A percentile compares a stretch with the other conserved stretches of the same genome.
Evolutionary conservation across 2,797 vertebrate genomes (phyloP).

Genomic region (Oryzias sinensis): DNA sequence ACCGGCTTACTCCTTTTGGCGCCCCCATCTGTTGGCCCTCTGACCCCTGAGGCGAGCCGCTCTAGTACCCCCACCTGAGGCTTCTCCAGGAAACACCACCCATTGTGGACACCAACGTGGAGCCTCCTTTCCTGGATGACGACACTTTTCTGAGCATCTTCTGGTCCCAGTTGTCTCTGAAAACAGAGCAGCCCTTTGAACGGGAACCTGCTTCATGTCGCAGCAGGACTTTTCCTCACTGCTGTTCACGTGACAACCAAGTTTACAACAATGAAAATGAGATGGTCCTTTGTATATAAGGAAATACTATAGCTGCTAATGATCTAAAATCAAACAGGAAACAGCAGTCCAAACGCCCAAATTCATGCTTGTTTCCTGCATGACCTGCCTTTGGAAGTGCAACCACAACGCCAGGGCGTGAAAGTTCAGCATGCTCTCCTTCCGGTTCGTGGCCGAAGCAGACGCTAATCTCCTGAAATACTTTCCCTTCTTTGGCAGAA

Average conservation of each 20-base stretch:
- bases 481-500: neutral
- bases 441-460: too few species aligned
- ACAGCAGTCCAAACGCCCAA: too few species aligned
- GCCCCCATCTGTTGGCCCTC: slow-evolving; percentile 42
- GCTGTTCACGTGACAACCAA: neutral
- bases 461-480: too few species aligned
- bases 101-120: slow-evolving; percentile 88
- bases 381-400: too few species aligned
- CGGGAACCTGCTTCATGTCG: too few species aligned
- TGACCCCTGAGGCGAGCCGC: slow-evolving; percentile 46
- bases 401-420: neutral
- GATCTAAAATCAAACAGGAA: too few species aligned
- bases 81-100: slow-evolving; percentile 84
- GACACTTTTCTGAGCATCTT: slow-evolving; percentile 42
- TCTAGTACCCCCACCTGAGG: slow-evolving; percentile 90
- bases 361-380: too few species aligned
- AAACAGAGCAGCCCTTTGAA: neutral
- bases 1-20: slow-evolving; percentile 52
- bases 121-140: slow-evolving; percentile 88
- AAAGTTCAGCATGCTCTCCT: neutral
- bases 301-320: neutral
- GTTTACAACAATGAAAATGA: too few species aligned
- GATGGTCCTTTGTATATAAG: neutral
- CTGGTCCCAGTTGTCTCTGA: slow-evolving; percentile 67
- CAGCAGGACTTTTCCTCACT: neutral